These are phyloP conservation scores for Centropus unirufus DNA, from an alignment of 2,113 vertebrate species.

Conservation along the genomic window DNA sequence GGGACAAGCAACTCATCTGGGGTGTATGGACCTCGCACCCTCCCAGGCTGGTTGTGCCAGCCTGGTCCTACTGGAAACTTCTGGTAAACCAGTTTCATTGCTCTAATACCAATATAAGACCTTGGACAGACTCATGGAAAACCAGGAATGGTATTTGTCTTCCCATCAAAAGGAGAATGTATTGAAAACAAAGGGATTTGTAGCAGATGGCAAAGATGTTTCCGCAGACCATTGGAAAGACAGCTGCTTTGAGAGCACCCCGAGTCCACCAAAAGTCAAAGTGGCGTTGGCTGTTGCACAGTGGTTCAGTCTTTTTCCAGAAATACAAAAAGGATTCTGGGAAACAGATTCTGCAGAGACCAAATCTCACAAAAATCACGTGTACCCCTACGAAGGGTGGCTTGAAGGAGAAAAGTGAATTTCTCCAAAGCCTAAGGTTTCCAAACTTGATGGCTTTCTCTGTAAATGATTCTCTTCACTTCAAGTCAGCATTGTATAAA, in stretches of 20 bases:
- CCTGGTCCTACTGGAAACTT: neutral
- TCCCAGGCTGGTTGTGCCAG: neutral
- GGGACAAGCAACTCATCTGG: neutral
- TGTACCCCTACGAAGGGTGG: fast-evolving
- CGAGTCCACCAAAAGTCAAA: neutral
- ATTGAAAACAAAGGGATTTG: neutral
- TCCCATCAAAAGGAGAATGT: fast-evolving
- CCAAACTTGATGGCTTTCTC: neutral
- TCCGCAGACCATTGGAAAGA: neutral
- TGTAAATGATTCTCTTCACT: neutral
- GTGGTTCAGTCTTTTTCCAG: neutral
- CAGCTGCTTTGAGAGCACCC: neutral
- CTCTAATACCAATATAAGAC: fast-evolving
- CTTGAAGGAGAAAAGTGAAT: neutral
- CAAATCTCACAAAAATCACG: fast-evolving
- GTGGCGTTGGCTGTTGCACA: fast-evolving
- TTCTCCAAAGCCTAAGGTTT: neutral
- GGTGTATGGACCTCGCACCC: fast-evolving
- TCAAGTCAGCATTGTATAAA: neutral
- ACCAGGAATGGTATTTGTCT: neutral
- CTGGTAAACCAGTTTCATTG: fast-evolving
- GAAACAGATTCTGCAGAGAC: neutral
- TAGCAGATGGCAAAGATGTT: neutral
- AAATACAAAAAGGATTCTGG: neutral
- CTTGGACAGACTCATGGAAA: fast-evolving